These are phyloP conservation scores for Conus canariensis DNA, from an alignment of 2,888 invertebrate genomes.

Conservation along the genomic window DNA sequence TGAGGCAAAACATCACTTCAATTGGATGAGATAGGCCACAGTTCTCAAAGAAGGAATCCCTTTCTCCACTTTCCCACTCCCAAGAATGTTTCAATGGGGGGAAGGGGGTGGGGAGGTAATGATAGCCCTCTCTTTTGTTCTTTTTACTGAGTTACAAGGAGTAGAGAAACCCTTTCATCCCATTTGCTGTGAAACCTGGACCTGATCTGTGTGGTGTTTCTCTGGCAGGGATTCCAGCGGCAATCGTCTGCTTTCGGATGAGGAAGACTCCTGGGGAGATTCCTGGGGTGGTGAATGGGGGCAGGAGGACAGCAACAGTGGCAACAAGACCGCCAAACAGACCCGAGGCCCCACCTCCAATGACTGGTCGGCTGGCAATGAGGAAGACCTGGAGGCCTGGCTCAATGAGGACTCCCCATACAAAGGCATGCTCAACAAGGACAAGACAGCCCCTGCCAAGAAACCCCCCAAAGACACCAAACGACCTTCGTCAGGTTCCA, in stretches of 20 bases:
- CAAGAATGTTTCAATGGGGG: no score
- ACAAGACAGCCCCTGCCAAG: slow-evolving; percentile 62
- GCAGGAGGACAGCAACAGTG: slow-evolving; percentile 57
- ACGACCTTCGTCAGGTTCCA: slow-evolving; percentile 37
- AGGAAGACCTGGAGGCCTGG: slow-evolving; percentile 72
- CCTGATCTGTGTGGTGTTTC: not conserved
- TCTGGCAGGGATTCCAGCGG: slow-evolving; percentile 65
- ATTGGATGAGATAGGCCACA: no score
- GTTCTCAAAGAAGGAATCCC: no score
- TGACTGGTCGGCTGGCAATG: slow-evolving; percentile 58
- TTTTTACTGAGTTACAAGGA: no score
- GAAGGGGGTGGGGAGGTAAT: no score
- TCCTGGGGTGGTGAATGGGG: slow-evolving; percentile 65
- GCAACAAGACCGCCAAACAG: slow-evolving; percentile 31
- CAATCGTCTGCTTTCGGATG: slow-evolving; percentile 62
- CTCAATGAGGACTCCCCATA: slow-evolving; percentile 66
- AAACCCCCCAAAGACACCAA: slow-evolving; percentile 53
- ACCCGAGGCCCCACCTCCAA: slow-evolving; percentile 40
- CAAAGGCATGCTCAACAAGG: slow-evolving; percentile 48
- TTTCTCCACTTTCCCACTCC: no score
- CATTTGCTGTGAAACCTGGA: no score
- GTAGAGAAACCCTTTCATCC: no score
- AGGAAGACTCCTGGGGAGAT: slow-evolving; percentile 68
- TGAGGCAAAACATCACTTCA: no score
- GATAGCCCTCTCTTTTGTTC: no score